Conservation (phyloP, 2,888 invertebrate species). For the Parnassius glacialis region DNA sequence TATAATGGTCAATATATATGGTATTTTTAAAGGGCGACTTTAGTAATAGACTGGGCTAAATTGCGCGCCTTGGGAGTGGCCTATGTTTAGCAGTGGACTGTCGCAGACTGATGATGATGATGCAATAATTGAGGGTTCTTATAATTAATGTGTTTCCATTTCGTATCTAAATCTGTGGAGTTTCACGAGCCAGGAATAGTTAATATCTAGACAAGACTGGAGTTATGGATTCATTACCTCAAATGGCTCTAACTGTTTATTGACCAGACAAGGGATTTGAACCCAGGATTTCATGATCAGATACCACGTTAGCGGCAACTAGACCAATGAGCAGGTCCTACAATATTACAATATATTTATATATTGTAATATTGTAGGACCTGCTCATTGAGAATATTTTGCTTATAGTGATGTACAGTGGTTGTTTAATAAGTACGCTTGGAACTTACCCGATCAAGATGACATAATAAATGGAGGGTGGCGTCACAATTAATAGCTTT, state of each 20-base stretch:
- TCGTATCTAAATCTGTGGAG: constrained; percentile 63
- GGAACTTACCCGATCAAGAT: constrained; percentile 54
- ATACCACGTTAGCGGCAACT: too few relatives aligned
- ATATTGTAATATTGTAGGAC: too few relatives aligned
- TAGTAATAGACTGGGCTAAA: too few relatives aligned
- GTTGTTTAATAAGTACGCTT: constrained; percentile 42
- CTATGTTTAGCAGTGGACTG: too few relatives aligned
- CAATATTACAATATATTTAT: background rate
- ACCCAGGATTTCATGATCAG: too few relatives aligned
- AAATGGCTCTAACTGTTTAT: constrained; percentile 50
- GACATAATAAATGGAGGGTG: constrained; percentile 62
- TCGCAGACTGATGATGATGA: too few relatives aligned
- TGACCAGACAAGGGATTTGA: too few relatives aligned
- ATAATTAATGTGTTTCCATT: constrained; percentile 74
- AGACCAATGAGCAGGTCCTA: too few relatives aligned
- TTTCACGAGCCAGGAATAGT: constrained; percentile 70
- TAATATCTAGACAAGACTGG: constrained; percentile 61
- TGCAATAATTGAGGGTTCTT: too few relatives aligned
- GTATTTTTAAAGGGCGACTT: too few relatives aligned
- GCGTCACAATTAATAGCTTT: constrained; percentile 64
- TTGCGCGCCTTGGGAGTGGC: too few relatives aligned
- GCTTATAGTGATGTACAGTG: constrained; percentile 37
- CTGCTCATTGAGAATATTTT: constrained; percentile 17
- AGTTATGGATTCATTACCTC: constrained; percentile 74
- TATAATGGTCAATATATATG: too few relatives aligned